A percentile compares a stretch with the other conserved stretches of the same genome.
Conservation (phyloP, 2,888 invertebrate species). For the Asteroscopus sphinx region DNA sequence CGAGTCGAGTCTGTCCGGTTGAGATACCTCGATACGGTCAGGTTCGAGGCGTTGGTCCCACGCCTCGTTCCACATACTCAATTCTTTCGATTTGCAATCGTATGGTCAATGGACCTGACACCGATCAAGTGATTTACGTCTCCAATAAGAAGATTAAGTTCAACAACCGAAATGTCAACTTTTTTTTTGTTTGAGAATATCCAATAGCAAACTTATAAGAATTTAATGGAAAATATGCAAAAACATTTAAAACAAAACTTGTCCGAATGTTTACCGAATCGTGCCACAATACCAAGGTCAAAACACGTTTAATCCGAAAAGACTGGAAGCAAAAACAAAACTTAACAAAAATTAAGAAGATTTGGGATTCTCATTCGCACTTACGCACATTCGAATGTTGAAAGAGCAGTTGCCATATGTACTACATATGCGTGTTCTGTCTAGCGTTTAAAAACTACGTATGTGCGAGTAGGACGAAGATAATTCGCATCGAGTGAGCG, state of each 20-base stretch:
- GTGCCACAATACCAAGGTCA: slow-evolving; percentile 61
- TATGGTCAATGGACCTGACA: slow-evolving; percentile 69
- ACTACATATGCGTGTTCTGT: slow-evolving; percentile 74
- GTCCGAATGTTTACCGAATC: slow-evolving; percentile 57
- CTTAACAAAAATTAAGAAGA: slow-evolving; percentile 80
- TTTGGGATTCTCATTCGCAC: slow-evolving; percentile 88
- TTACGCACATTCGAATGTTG: slow-evolving; percentile 83
- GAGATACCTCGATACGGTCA: slow-evolving; percentile 87
- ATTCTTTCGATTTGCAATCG: slow-evolving; percentile 70
- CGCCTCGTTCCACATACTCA: slow-evolving; percentile 82
- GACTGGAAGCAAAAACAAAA: slow-evolving; percentile 72
- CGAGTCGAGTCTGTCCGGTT: slow-evolving; percentile 85
- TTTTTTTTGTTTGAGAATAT: slow-evolving; percentile 9
- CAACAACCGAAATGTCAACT: slow-evolving; percentile 16
- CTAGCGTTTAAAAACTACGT: slow-evolving; percentile 58
- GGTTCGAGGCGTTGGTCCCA: slow-evolving; percentile 83
- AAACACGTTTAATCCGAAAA: slow-evolving; percentile 63
- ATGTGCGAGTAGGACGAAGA: slow-evolving; percentile 79
- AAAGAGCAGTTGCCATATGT: slow-evolving; percentile 77
- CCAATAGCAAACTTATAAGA: slow-evolving; percentile 20
- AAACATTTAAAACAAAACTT: slow-evolving; percentile 35
- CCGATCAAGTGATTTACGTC: slow-evolving; percentile 53
- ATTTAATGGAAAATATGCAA: slow-evolving; percentile 21
- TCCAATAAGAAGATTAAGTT: slow-evolving; percentile 41
- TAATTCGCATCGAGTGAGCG: slow-evolving; percentile 84